Percentiles rank a stretch among this genome's conserved stretches.
Conservation (phyloP, 2,113 vertebrate species). For the Rynchops niger region DNA sequence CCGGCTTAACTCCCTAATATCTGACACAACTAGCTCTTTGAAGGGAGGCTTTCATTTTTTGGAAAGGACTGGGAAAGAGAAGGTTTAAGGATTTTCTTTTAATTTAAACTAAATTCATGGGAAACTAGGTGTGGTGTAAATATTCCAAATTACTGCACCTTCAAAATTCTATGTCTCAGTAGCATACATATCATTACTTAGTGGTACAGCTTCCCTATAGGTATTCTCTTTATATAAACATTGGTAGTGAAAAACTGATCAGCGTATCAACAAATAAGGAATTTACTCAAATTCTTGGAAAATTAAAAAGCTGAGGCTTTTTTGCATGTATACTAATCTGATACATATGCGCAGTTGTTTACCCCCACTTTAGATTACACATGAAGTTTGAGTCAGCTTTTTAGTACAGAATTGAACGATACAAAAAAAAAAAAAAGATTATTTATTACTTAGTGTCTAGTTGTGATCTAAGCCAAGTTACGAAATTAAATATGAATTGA, state of each 20-base stretch:
- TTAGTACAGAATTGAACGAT: background rate
- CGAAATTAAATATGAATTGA: background rate
- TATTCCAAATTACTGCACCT: background rate
- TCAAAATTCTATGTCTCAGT: background rate
- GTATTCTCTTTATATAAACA: background rate
- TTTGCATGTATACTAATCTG: background rate
- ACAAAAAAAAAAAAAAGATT: background rate
- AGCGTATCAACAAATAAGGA: background rate
- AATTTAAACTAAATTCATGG: background rate
- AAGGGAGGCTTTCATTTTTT: background rate
- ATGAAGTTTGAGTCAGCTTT: background rate
- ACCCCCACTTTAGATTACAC: background rate
- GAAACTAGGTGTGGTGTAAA: background rate
- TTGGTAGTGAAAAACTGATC: background rate
- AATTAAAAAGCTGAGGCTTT: background rate
- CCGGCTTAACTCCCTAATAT: background rate
- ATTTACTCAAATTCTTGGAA: background rate
- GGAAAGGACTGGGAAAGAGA: background rate
- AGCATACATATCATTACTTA: background rate
- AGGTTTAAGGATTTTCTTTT: background rate
- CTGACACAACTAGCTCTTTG: background rate
- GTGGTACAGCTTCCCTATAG: background rate
- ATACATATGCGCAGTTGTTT: background rate
- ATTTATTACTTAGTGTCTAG: background rate
- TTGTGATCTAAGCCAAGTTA: background rate